phyloP scores from a whole-genome alignment of 2,113 vertebrate species.

The Rhinogobius similis region DNA sequence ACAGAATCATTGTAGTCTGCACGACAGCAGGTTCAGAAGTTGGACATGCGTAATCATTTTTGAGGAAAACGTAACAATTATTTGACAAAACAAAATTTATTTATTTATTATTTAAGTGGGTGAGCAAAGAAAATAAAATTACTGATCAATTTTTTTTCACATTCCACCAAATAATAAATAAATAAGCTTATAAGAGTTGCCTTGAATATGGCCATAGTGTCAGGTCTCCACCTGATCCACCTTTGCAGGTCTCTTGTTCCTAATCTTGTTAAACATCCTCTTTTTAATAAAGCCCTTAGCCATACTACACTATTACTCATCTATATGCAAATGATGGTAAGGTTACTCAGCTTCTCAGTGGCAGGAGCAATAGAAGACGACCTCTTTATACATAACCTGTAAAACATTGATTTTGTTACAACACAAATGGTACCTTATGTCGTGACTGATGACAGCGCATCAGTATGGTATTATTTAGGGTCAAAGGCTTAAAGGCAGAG shows the following conservation, averaged over 20 bases:
- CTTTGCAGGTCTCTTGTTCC: constrained; percentile 16
- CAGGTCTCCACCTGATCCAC: constrained; percentile 19
- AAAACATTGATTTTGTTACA: constrained; percentile 34
- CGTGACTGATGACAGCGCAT: constrained; percentile 49
- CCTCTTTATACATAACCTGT: constrained; percentile 36
- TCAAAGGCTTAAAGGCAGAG: constrained; percentile 40
- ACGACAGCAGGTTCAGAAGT: too few species aligned
- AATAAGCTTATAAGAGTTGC: neutral
- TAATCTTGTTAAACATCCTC: constrained; percentile 45
- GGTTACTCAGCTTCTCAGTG: constrained; percentile 20
- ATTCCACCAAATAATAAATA: neutral
- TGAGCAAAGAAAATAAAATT: too few species aligned
- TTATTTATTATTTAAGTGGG: too few species aligned
- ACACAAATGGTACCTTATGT: constrained; percentile 41
- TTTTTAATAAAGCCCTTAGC: constrained; percentile 44
- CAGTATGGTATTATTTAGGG: constrained; percentile 52
- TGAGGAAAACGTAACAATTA: too few species aligned
- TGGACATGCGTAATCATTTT: too few species aligned
- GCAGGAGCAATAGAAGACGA: constrained; percentile 28
- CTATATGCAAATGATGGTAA: constrained; percentile 61
- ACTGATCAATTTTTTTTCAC: neutral
- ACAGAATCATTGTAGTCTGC: too few species aligned
- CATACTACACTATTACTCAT: constrained; percentile 52
- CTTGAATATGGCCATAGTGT: neutral
- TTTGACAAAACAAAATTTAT: too few species aligned